These are phyloP conservation scores for Enteromius anoplus DNA, from an alignment of 2,797 vertebrate species.

Conservation along the genomic window DNA sequence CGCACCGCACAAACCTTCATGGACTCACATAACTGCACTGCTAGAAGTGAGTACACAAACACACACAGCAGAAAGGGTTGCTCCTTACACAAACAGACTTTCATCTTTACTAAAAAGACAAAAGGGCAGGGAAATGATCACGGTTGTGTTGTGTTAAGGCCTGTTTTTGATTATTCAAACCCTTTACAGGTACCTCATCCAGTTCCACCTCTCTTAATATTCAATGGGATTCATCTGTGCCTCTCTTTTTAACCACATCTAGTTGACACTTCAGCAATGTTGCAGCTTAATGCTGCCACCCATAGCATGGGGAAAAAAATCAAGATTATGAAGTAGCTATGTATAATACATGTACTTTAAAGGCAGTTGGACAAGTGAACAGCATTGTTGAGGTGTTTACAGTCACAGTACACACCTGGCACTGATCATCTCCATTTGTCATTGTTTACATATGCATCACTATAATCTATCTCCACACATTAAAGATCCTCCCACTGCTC, in stretches of 20 bases:
- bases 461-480: slow-evolving; percentile 14
- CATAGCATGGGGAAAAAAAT: not conserved
- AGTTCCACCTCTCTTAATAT: no score
- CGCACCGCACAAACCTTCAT: slow-evolving; percentile 87
- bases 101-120: not conserved
- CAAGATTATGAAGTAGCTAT: not conserved
- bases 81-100: not conserved
- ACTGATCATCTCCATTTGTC: slow-evolving; percentile 3
- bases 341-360: not conserved
- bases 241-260: not conserved
- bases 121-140: not conserved
- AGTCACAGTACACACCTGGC: not conserved
- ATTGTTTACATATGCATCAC: slow-evolving; percentile 20
- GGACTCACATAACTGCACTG: slow-evolving; percentile 83
- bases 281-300: no score
- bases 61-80: not conserved
- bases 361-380: not conserved
- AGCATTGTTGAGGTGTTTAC: not conserved
- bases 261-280: no score
- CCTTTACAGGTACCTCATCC: no score
- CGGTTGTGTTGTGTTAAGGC: no score
- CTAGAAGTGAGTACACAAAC: slow-evolving; percentile 79
- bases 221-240: no score
- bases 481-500: not conserved
- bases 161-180: not conserved